Percentiles rank a stretch among this genome's conserved stretches.
These are phyloP conservation scores for Rhinichthys osculus DNA, from an alignment of 2,797 vertebrate species.

Conservation along the genomic window DNA sequence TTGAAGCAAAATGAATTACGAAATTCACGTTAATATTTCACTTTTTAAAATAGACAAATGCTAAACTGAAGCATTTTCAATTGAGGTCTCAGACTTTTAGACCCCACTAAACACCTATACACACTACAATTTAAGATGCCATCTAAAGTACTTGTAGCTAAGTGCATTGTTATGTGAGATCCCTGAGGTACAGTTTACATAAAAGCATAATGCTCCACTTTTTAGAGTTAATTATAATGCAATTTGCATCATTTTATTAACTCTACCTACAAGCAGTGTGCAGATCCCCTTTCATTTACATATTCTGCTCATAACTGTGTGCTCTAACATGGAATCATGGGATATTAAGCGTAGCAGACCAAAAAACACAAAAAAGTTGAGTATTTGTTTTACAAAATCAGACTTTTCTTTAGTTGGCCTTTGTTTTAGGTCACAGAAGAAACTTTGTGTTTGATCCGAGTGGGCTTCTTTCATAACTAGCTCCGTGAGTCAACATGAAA, in stretches of 20 bases:
- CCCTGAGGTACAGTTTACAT: slow-evolving; percentile 67
- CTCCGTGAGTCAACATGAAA: slow-evolving; percentile 23
- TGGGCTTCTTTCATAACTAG: slow-evolving; percentile 21
- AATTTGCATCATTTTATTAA: slow-evolving; percentile 62
- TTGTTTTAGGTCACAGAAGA: slow-evolving; percentile 18
- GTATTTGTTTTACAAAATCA: background rate
- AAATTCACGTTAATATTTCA: background rate
- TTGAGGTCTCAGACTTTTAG: background rate
- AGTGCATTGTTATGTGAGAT: slow-evolving; percentile 30
- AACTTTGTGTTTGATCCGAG: slow-evolving; percentile 29
- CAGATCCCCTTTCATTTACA: slow-evolving; percentile 40
- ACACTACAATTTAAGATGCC: background rate
- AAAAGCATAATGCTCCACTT: slow-evolving; percentile 61
- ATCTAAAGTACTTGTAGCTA: background rate
- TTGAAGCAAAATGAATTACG: background rate
- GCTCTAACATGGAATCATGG: background rate
- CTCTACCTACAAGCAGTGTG: slow-evolving; percentile 61
- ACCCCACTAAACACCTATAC: background rate
- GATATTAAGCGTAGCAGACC: background rate
- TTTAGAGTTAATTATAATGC: slow-evolving; percentile 67
- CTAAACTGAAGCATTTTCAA: background rate
- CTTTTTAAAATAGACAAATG: background rate
- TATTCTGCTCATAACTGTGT: background rate
- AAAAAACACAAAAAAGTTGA: background rate
- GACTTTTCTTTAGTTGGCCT: slow-evolving; percentile 8